Percentiles rank a stretch among this genome's conserved stretches.
phyloP scores from a whole-genome alignment of 2,888 invertebrate genomes.

The Eilema sororculum region DNA sequence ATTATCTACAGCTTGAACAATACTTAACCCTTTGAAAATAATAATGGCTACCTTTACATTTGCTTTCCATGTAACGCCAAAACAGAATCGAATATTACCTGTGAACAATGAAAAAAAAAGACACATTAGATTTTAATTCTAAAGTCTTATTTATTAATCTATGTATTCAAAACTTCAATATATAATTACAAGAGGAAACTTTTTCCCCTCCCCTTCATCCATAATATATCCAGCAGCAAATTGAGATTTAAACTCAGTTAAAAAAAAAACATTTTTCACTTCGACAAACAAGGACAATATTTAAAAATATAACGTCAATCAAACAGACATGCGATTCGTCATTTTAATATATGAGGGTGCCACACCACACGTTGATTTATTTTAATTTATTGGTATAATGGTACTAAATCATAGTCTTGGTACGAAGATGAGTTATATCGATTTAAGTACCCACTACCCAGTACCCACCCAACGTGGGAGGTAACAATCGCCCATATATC shows the following conservation, averaged over 20 bases:
- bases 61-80: slow-evolving; percentile 25
- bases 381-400: background rate
- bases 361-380: background rate
- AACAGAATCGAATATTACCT: slow-evolving; percentile 53
- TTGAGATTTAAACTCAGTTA: too few relatives aligned
- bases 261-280: slow-evolving; percentile 15
- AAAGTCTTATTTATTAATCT: too few relatives aligned
- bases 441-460: background rate
- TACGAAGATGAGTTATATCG: slow-evolving; percentile 7
- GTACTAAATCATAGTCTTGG: slow-evolving; percentile 10
- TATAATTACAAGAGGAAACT: too few relatives aligned
- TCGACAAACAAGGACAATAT: slow-evolving; percentile 6
- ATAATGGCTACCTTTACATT: slow-evolving; percentile 39
- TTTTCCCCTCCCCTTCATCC: too few relatives aligned
- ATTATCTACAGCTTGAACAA: background rate
- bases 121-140: slow-evolving; percentile 1
- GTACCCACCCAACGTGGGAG: background rate
- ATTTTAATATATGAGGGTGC: background rate
- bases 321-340: slow-evolving; percentile 46
- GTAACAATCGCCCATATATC: slow-evolving; percentile 2
- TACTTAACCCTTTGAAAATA: slow-evolving; percentile 29
- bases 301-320: slow-evolving; percentile 45
- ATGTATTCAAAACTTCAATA: too few relatives aligned
- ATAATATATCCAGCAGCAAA: too few relatives aligned
- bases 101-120: slow-evolving; percentile 52